Evolutionary conservation across 2,888 invertebrate species (phyloP), one percentile per base, ranked within the genome.

Genomic region (Hyles lineata): DNA sequence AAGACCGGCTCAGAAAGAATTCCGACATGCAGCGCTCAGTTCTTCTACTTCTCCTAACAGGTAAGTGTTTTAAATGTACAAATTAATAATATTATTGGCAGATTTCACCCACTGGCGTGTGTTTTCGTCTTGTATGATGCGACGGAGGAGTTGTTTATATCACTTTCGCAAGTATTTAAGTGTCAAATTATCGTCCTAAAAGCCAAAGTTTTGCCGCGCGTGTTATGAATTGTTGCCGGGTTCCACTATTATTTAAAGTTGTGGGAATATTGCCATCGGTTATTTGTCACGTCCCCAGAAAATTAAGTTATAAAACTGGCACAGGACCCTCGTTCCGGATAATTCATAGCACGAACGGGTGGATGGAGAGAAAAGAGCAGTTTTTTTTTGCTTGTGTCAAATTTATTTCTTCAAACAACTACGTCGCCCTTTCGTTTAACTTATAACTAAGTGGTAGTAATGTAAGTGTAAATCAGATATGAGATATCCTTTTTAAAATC

Each of bases 21-120:
- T 82, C 78, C 89, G 87, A 85, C 83, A 94, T 94, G 94, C 90
- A 90, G 89, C 88, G 88, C 76, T 82, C 92, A 80, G 84, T 92
- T 79, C 79, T 94, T 80, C 87, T 94, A 83, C 83, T 93, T 83
- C 83, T 87, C 78, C 78, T 93, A 79, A 90, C 93, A 93, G 94
- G 94, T 94, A 91, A 90, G 23, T 55, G 25, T 21, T 62, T 50
- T 50, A 15, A 23, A 50, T 67, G 19, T 21, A 43, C 9, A 55
- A 62, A 63, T 72, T 35, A 15, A 77, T 76, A 76, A 81, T 79
- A 73, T 77, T 43, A 11, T 43, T 43, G 63, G 15, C 43, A 67
- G 43, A 67, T 67, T 67, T 21, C 23, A 21, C 43, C 15, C 15
- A 21, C 15, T 3, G 63, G 63, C 43, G 43, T 67, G 43, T 23